These are phyloP conservation scores for Loxodonta africana DNA, from an alignment of 2,113 vertebrate species.

Conservation along the genomic window DNA sequence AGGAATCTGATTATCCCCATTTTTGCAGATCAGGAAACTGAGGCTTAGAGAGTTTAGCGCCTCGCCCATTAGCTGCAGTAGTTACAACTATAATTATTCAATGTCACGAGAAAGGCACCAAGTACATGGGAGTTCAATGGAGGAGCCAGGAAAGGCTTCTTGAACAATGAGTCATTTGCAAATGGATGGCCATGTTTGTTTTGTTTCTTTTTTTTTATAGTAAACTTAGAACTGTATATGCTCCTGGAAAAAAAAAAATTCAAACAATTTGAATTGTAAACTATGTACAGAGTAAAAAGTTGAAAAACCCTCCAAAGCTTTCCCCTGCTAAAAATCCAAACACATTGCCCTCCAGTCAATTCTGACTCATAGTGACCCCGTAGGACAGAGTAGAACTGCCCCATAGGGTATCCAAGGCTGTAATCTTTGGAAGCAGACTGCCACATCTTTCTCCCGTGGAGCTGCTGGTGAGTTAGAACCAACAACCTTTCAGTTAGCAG, in stretches of 20 bases:
- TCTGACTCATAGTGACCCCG: background rate
- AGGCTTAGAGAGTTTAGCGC: background rate
- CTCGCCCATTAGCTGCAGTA: background rate
- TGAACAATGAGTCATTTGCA: background rate
- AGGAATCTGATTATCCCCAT: background rate
- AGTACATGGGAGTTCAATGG: background rate
- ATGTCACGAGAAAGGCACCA: background rate
- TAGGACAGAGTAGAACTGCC: background rate
- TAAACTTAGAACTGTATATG: background rate
- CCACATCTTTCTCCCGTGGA: background rate
- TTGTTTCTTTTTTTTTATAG: background rate
- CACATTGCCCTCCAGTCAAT: background rate
- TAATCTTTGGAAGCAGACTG: background rate
- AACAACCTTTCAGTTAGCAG: background rate
- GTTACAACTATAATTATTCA: constrained; percentile 24
- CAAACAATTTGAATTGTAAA: background rate
- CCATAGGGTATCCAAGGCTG: background rate
- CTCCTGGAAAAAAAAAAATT: background rate
- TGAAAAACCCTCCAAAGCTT: background rate
- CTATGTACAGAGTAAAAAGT: background rate
- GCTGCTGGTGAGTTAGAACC: background rate
- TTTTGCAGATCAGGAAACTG: constrained; percentile 42
- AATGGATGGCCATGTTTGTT: background rate
- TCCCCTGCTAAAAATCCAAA: background rate
- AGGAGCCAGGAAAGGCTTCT: background rate